phyloP scores from a whole-genome alignment of 2,888 invertebrate genomes.

The Leptinotarsa rubiginosa region DNA sequence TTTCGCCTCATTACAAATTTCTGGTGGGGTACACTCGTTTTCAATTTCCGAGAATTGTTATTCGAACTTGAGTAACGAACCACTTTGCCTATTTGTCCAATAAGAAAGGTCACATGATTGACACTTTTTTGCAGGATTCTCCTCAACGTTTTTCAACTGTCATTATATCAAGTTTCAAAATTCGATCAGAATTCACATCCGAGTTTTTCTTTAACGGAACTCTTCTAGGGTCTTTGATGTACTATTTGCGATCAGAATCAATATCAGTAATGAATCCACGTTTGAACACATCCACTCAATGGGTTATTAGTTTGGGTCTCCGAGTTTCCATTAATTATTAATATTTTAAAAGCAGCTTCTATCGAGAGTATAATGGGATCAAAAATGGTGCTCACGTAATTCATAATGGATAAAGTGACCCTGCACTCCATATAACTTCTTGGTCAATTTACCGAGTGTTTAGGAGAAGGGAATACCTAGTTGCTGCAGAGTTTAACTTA shows the following conservation, averaged over 20 bases:
- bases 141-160: not conserved
- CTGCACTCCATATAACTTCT: conserved; percentile 4
- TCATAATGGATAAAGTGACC: conserved; percentile 22
- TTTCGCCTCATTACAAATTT: no score
- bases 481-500: not conserved
- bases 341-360: conserved; percentile 60
- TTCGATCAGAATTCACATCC: no score
- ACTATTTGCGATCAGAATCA: not conserved
- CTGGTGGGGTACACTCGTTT: no score
- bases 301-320: conserved; percentile 58
- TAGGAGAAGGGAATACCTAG: not conserved
- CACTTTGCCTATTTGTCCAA: no score
- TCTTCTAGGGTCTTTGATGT: conserved; percentile 9
- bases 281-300: conserved; percentile 39
- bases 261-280: conserved; percentile 12
- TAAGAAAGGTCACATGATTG: no score
- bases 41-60: no score
- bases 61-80: no score
- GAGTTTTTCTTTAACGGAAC: not conserved
- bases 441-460: not conserved
- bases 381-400: conserved; percentile 48
- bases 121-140: no score
- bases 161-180: not conserved
- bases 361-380: conserved; percentile 54
- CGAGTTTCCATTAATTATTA: conserved; percentile 60